Base-by-base conservation (phyloP, 2,113 vertebrate species). In the Alouatta palliata region DNA sequence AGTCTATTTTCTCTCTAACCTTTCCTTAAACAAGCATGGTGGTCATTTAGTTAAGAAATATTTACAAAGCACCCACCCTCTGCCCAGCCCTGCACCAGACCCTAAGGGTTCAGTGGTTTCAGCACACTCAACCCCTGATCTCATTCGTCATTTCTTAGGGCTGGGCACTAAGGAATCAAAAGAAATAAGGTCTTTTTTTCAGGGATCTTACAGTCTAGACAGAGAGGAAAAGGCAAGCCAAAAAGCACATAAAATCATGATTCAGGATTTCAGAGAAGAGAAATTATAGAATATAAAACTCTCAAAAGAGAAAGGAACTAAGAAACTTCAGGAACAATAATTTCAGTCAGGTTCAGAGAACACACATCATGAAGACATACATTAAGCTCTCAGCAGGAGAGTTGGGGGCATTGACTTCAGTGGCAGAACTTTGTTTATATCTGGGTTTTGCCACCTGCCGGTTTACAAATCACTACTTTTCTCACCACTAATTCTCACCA, bases 261-360 rank as follows among this genome's bases (percentile, higher is more conserved):
- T 82, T 91, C 75, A 95, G 52, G 40, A 47, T 79, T 85, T 96
- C 68, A 70, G 30, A 95, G 58, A 17, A 25, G 5, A 91, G 64
- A 89, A 25, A 94, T 11, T 16, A 49, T 6, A 95, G 58, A 85
- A 58, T 19, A 75, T 16, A 70, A 89, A 84, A 71, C 0, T 56
- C n/a, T 68, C n/a, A 54, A 43, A 68, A 88, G 11, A 85, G 47
- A 92, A 87, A 88, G 25, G 12, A 27, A 1, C 35, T 90, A 87
- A 92, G 25, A 8, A 27, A 1, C 27, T 87, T 83, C 19, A 58
- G 66, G 32, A 91, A 61, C 35, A 70, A 75, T 56, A 66, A 93
- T 19, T 89, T 90, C 35, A 71, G n/a, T 58, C 47, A 71, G 32
- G 27, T 52, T 95, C 23, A 16, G 52, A 80, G 70, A 90, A 70